These are phyloP conservation scores for Dicaeum eximium DNA, from an alignment of 2,113 vertebrate genomes.

Conservation along the genomic window DNA sequence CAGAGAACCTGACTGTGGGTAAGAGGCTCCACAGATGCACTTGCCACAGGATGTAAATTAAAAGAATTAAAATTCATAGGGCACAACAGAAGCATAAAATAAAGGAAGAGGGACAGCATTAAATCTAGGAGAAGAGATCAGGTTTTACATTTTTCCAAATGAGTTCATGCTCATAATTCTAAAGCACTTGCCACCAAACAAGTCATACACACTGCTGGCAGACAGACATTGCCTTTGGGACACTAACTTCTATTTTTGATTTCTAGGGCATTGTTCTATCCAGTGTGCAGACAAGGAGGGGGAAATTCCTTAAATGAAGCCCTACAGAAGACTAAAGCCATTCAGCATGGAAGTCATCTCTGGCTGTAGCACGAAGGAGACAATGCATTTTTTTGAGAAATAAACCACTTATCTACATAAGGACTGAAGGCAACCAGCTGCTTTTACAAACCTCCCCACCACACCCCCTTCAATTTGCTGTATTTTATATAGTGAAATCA, in stretches of 20 bases:
- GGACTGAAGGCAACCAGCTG: neutral
- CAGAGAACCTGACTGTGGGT: neutral
- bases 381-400: neutral
- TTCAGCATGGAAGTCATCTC: neutral
- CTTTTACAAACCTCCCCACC: neutral
- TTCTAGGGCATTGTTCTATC: conserved; percentile 35
- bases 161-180: conserved; percentile 16
- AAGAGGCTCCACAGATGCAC: neutral
- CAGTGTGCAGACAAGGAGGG: neutral
- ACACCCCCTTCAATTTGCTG: neutral
- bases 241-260: conserved; percentile 52
- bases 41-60: neutral
- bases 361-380: neutral
- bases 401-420: fast-evolving
- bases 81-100: neutral
- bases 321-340: neutral
- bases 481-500: neutral
- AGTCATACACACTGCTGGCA: conserved; percentile 21
- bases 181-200: conserved; percentile 29
- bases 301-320: conserved; percentile 26
- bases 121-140: neutral
- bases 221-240: conserved; percentile 27
- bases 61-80: neutral
- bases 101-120: neutral
- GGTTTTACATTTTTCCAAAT: conserved; percentile 18